These are phyloP conservation scores for Petrosia ficiformis DNA, from an alignment of 37 sponge, comb jelly and placozoan genomes.

Conservation along the genomic window DNA sequence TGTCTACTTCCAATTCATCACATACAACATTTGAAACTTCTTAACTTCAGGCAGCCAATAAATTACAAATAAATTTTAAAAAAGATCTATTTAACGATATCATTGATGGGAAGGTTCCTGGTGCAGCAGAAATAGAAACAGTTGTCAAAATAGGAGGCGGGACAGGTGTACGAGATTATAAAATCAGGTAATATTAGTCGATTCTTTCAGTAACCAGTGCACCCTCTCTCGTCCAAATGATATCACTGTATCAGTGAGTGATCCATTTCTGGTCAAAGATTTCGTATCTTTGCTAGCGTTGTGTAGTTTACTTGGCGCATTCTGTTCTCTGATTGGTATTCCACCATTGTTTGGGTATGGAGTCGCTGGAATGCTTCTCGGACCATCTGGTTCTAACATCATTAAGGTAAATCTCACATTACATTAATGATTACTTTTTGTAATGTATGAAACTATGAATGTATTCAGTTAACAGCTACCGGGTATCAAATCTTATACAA, in stretches of 20 bases:
- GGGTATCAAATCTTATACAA: too few species aligned
- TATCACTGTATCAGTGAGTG: slow-evolving; percentile 71
- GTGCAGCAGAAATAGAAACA: slow-evolving; percentile 54
- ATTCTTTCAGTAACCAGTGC: slow-evolving; percentile 82
- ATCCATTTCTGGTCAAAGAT: slow-evolving; percentile 74
- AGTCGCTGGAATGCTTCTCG: slow-evolving; percentile 83
- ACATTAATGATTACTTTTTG: slow-evolving; percentile 14
- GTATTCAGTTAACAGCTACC: not conserved
- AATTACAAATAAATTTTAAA: slow-evolving; percentile 49
- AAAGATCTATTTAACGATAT: slow-evolving; percentile 58
- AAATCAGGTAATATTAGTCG: slow-evolving; percentile 52
- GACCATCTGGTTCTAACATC: slow-evolving; percentile 80
- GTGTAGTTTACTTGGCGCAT: slow-evolving; percentile 50
- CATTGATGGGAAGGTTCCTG: not conserved
- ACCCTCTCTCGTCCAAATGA: slow-evolving; percentile 71
- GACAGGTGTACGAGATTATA: slow-evolving; percentile 2
- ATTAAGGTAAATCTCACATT: slow-evolving; percentile 30
- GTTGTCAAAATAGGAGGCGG: slow-evolving; percentile 55
- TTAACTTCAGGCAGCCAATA: slow-evolving; percentile 73
- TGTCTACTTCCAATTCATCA: slow-evolving; percentile 20
- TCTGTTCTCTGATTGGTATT: slow-evolving; percentile 49
- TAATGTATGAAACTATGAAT: not conserved
- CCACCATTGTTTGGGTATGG: slow-evolving; percentile 88
- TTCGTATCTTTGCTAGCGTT: slow-evolving; percentile 59
- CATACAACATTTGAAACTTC: slow-evolving; percentile 14